phyloP scores from a whole-genome alignment of 2,888 invertebrate genomes.

The Agrilus biguttatus region DNA sequence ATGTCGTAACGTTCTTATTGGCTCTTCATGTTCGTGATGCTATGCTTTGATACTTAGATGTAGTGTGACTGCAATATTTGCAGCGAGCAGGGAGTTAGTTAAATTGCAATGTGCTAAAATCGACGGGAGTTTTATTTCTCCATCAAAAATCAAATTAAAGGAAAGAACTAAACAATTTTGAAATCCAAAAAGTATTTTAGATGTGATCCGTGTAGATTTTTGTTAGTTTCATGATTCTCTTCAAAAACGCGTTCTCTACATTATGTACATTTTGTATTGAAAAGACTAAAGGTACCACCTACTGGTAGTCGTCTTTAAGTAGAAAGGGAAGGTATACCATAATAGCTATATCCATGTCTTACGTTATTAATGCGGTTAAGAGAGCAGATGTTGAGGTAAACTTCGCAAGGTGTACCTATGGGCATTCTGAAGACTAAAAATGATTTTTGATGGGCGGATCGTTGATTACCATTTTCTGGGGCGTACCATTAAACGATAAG shows the following conservation, averaged over 20 bases:
- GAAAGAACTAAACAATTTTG: too few species aligned
- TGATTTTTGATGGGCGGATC: conserved; percentile 5
- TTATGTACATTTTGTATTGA: background rate
- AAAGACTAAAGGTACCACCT: conserved; percentile 3
- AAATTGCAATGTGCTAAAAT: too few species aligned
- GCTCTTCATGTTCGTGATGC: too few species aligned
- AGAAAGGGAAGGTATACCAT: conserved; percentile 2
- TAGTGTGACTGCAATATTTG: too few species aligned
- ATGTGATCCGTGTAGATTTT: too few species aligned
- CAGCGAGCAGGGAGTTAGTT: too few species aligned
- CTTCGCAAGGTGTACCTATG: conserved; percentile 1
- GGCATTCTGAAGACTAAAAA: conserved; percentile 4
- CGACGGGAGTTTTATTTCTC: too few species aligned
- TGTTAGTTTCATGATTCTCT: too few species aligned
- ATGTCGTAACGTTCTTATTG: too few species aligned
- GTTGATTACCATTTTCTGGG: conserved; percentile 5
- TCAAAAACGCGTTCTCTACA: background rate
- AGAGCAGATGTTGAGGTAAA: conserved; percentile 8
- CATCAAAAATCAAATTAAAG: too few species aligned
- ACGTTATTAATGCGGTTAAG: conserved; percentile 8
- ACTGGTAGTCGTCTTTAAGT: conserved; percentile 2
- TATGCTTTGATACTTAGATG: too few species aligned
- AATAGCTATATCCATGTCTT: conserved; percentile 9
- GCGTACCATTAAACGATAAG: conserved; percentile 1
- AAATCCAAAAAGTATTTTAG: too few species aligned